Evolutionary conservation across 1,140 invertebrate genomes (phyloP).

Genomic region (Drosophila teissieri): DNA sequence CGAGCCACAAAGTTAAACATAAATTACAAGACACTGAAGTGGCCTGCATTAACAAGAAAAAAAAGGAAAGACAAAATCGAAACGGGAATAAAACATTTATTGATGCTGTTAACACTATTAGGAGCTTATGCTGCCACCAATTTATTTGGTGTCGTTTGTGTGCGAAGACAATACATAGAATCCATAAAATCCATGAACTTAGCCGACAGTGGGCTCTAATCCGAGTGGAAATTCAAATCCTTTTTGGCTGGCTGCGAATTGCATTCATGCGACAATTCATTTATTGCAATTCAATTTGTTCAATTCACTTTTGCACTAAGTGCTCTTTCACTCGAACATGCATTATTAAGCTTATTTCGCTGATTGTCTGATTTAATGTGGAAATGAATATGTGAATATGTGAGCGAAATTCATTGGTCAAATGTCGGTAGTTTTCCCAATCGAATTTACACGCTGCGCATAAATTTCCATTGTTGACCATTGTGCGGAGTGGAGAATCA

Average conservation of each 20-base stretch:
- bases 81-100: conserved; percentile 34
- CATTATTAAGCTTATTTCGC: conserved; percentile 35
- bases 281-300: conserved; percentile 21
- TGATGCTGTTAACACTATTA: conserved; percentile 43
- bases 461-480: conserved; percentile 41
- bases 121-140: neutral
- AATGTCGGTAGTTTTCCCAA: conserved; percentile 25
- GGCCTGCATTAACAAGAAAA: neutral
- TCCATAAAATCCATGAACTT: neutral
- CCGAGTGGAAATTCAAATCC: neutral
- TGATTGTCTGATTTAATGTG: conserved; percentile 29
- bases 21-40: conserved; percentile 67
- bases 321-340: conserved; percentile 12
- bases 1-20: conserved; percentile 65
- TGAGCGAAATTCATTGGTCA: neutral
- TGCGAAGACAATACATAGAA: conserved; percentile 13
- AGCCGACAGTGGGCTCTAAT: conserved; percentile 16
- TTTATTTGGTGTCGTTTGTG: conserved; percentile 18
- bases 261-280: conserved; percentile 6
- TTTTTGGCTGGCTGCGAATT: neutral
- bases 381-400: neutral
- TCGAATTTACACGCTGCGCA: conserved; percentile 18
- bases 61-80: neutral
- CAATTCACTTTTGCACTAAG: conserved; percentile 11
- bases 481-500: conserved; percentile 29